Evolutionary conservation across 2,113 vertebrate genomes (phyloP).

Genomic region (Dolichotis patagonum): DNA sequence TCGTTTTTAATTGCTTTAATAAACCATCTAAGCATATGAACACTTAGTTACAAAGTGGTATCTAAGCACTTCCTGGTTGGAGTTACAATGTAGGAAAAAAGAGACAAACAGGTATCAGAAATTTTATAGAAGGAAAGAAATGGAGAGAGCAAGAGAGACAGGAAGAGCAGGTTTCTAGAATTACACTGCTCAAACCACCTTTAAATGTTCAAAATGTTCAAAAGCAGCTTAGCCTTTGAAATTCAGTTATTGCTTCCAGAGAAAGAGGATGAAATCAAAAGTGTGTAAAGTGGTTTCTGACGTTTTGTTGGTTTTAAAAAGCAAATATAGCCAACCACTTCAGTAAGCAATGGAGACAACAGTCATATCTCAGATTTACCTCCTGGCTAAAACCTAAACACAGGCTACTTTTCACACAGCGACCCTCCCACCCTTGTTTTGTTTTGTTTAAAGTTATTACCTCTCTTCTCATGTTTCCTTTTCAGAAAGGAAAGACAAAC

Average conservation of each 20-base stretch:
- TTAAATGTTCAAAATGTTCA: constrained; percentile 34
- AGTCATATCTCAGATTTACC: neutral
- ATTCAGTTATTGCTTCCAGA: constrained; percentile 52
- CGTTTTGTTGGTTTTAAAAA: constrained; percentile 15
- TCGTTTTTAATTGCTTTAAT: constrained; percentile 55
- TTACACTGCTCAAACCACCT: constrained; percentile 24
- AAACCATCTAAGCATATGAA: neutral
- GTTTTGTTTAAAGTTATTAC: neutral
- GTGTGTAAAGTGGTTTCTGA: constrained; percentile 13
- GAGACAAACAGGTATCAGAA: neutral
- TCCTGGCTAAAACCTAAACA: neutral
- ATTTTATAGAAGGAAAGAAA: neutral
- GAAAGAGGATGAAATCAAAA: constrained; percentile 22
- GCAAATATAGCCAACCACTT: neutral
- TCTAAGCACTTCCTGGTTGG: neutral
- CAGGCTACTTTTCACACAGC: neutral
- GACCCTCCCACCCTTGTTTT: neutral
- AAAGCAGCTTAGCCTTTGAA: constrained; percentile 43
- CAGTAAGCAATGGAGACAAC: neutral
- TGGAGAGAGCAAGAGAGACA: neutral
- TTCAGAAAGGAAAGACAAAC: constrained; percentile 13
- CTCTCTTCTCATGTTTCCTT: neutral
- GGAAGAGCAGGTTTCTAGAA: neutral
- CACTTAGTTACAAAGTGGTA: neutral
- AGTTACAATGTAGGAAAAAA: neutral